A percentile compares a stretch with the other conserved stretches of the same genome.
Conservation (phyloP, 64 coral and sea anemone species). For the Platygyra sinensis region DNA sequence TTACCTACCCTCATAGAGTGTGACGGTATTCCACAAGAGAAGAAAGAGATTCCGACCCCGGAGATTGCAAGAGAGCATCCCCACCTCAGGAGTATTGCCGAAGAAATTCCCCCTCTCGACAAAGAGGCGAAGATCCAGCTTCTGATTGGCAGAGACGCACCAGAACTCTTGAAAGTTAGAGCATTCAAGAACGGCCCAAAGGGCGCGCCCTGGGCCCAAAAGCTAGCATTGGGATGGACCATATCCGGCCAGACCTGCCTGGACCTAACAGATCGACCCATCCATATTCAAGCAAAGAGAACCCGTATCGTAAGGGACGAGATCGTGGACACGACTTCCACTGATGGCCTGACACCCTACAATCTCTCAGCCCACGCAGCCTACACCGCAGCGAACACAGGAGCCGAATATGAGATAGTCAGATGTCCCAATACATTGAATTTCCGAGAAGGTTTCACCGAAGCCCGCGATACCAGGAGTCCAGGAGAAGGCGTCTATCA, state of each 20-base stretch:
- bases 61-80: neutral
- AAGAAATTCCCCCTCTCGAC: neutral
- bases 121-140: neutral
- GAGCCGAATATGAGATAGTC: neutral
- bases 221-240: no score
- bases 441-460: neutral
- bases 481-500: neutral
- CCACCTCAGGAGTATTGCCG: no score
- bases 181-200: conserved; percentile 35
- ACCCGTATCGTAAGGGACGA: no score
- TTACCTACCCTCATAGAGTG: conserved; percentile 48
- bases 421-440: conserved; percentile 7
- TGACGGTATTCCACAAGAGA: neutral
- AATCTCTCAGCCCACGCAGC: neutral
- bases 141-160: conserved; percentile 19
- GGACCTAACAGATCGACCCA: no score
- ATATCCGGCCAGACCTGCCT: no score
- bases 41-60: neutral
- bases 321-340: no score
- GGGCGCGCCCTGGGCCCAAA: conserved; percentile 2
- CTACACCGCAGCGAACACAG: neutral
- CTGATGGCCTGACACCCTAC: no score
- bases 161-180: conserved; percentile 27
- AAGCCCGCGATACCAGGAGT: no score
- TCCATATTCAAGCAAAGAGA: no score